phyloP scores from a whole-genome alignment of 2,888 invertebrate genomes.

The Lamellibrachia columna region DNA sequence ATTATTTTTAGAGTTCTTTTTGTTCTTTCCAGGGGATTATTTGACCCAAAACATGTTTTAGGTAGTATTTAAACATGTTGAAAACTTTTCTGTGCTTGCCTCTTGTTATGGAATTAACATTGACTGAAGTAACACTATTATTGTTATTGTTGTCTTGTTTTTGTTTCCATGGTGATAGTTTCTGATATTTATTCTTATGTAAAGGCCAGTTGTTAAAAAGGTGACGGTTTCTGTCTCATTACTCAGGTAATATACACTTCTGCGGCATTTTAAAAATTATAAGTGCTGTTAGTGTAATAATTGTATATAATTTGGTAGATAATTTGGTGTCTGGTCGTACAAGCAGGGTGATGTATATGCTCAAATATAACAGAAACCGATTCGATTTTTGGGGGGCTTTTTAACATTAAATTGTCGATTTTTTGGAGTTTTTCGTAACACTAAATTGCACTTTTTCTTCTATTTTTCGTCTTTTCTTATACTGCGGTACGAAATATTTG shows the following conservation, averaged over 20 bases:
- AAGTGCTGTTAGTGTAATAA: neutral
- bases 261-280: neutral
- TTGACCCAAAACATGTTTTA: neutral
- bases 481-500: no score
- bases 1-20: neutral
- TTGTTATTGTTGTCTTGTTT: conserved; percentile 6
- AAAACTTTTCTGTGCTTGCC: neutral
- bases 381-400: no score
- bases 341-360: neutral
- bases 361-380: neutral
- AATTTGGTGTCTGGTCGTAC: neutral
- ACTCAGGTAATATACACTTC: no score
- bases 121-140: neutral
- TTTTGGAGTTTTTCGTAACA: no score
- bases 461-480: no score
- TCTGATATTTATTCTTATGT: neutral
- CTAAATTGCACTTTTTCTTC: no score
- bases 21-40: neutral
- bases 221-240: no score
- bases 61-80: neutral
- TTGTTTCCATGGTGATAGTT: conserved; percentile 8
- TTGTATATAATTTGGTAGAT: neutral
- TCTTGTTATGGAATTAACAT: neutral
- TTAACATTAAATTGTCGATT: no score
- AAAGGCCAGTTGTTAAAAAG: neutral